Evolutionary conservation across 2,797 vertebrate species (phyloP).

Genomic region (Crenichthys baileyi): DNA sequence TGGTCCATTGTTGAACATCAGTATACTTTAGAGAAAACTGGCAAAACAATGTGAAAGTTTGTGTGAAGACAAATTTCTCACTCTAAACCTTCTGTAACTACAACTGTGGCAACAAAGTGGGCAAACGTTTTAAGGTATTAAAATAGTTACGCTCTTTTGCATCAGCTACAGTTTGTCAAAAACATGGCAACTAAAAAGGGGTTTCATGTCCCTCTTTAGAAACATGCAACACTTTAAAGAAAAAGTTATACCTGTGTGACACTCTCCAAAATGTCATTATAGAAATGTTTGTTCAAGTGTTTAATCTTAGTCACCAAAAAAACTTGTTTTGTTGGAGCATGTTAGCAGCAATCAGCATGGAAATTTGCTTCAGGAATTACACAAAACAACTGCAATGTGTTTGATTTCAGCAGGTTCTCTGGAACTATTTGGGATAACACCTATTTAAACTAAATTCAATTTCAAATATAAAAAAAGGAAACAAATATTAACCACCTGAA

Average conservation of each 20-base stretch:
- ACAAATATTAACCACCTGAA: neutral
- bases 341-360: neutral
- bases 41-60: neutral
- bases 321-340: neutral
- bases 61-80: neutral
- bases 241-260: conserved; percentile 34
- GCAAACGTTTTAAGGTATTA: neutral
- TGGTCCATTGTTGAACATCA: neutral
- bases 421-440: neutral
- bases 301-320: conserved; percentile 21
- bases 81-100: neutral
- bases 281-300: conserved; percentile 6
- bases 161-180: neutral
- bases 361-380: neutral
- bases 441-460: neutral
- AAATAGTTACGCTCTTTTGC: neutral
- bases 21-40: neutral
- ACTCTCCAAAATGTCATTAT: conserved; percentile 38
- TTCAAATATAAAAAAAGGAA: neutral
- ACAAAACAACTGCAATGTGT: neutral
- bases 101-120: neutral
- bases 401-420: neutral
- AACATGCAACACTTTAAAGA: conserved; percentile 8
- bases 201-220: too few relatives aligned
- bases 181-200: too few relatives aligned